Base-by-base conservation (phyloP, 1,140 invertebrate genomes). In the Zaprionus davidi region DNA sequence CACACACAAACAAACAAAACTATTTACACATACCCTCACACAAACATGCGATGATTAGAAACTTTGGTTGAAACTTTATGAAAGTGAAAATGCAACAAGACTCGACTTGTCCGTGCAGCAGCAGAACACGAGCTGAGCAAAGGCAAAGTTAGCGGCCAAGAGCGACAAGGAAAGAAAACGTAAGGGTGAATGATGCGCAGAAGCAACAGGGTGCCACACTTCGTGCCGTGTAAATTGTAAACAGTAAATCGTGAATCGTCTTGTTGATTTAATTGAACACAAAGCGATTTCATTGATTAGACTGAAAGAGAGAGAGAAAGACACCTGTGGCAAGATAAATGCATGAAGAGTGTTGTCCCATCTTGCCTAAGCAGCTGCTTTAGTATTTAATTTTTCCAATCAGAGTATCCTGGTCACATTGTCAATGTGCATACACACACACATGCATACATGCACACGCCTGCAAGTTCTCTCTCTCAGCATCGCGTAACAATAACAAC, bases 401-500 rank as follows among this genome's bases (percentile, higher is more conserved):
- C 46, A 24, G 20, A 24, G 46, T 7, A 51, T 24, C 46, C 20
- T 51, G 46, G 46, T 24, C 46, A 51, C 46, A 46, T 46, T 46
- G 36, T 15, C 36, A 46, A 17, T 46, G n/a, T 46, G 46, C 46
- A 51, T 13, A 12, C 46, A 22, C 20, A 51, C 11, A 51, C 46
- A 22, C 46, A 49, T 9, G 12, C 17, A 13, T 9, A 49, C 46
- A 44, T 71, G 34, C 34, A 26, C 9, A 65, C 36, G 64, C 44
- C 55, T 5, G 53, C 31, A 68, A 59, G 69, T 56, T 57, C 46
- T 51, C 46, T 24, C 65, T 78, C 71, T 82, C 81, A 82, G 81
- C 81, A 82, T 83, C 81, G 68, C 73, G 46, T 22, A 76, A 53
- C 53, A 76, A 71, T 58, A 65, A 65, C 60, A 76, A 76, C 44